A percentile compares a stretch with the other conserved stretches of the same genome.
Evolutionary conservation across 1,140 invertebrate genomes (phyloP).

Genomic region (Scylla paramamosain): DNA sequence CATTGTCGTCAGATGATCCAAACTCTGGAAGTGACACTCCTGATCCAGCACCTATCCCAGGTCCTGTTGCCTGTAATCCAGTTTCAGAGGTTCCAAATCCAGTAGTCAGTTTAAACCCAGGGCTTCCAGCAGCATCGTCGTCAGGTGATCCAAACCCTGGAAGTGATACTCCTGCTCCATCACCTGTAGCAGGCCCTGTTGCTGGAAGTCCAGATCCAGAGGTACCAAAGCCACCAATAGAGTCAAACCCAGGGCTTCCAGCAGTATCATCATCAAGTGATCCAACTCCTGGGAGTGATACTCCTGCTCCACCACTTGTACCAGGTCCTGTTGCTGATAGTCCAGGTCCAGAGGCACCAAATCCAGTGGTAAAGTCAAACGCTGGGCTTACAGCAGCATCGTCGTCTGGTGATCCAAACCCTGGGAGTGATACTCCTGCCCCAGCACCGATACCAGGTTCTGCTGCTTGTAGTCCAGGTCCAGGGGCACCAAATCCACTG

Average conservation of each 20-base stretch:
- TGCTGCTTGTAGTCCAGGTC: not conserved
- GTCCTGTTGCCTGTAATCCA: not conserved
- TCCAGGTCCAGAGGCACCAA: not conserved
- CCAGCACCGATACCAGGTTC: not conserved
- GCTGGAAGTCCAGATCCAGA: not conserved
- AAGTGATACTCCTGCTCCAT: not conserved
- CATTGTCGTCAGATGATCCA: not conserved
- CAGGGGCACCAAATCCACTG: not conserved
- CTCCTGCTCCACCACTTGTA: not conserved
- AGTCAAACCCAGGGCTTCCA: not conserved
- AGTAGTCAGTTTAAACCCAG: not conserved
- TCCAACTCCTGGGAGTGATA: not conserved
- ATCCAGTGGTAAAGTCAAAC: not conserved
- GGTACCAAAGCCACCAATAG: not conserved
- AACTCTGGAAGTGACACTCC: not conserved
- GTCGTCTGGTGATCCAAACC: not conserved
- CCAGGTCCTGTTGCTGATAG: not conserved
- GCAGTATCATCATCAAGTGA: not conserved
- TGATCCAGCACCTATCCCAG: not conserved
- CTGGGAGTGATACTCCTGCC: not conserved
- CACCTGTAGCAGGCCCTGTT: not conserved
- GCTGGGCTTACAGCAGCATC: not conserved
- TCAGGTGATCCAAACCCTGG: not conserved
- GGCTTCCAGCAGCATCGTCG: too few relatives aligned
- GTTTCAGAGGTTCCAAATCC: not conserved